Base-by-base conservation (phyloP, 2,888 invertebrate genomes). In the Sabellastarte sp. region DNA sequence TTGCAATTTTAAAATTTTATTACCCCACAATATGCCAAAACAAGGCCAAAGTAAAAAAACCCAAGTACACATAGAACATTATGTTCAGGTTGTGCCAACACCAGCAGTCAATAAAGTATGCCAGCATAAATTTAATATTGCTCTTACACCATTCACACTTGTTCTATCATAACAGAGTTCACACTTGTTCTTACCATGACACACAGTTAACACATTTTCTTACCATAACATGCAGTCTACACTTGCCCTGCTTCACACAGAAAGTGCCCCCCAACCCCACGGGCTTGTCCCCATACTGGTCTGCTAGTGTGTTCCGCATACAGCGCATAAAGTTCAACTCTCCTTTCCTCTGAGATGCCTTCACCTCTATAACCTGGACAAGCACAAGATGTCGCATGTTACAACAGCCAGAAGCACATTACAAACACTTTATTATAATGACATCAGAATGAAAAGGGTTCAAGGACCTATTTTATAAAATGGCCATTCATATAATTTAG, bases 231-330 rank as follows among this genome's bases (percentile, higher is more conserved):
- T 99, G 98, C 81, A 93, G 90, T 81, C 91, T 91, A 1, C 89
- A 93, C 80, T 89, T 89, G 1, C 97, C 97, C 70, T 88, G 87
- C 74, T 89, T 90, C 60, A 98, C 84, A 60, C 94, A 77, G 85
- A 98, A 97, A 52, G 90, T 88, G 62, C 98, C 98, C 64, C 96
- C 97, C 63, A 98, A 82, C 62, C 92, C 93, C 41, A 93, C 89
- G 59, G 89, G 88, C 80, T 90, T 87, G 26, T 90, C 88, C 15
- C 87, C 87, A 76, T 90, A 93, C 71, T 88, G 86, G 26, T 86
- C 82, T 4, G 70, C 87, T 60, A 96, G 85, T 0, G 80, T 76
- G 60, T 79, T 76, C 52, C 84, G 74, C 33, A 87, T 74, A 41
- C 78, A 74, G 0, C 76, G 67, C 67, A 85, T 80, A 69, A 86